Percentiles rank a stretch among this genome's conserved stretches.
Conservation (phyloP, 2,113 vertebrate genomes). For the Chlorocebus sabaeus region DNA sequence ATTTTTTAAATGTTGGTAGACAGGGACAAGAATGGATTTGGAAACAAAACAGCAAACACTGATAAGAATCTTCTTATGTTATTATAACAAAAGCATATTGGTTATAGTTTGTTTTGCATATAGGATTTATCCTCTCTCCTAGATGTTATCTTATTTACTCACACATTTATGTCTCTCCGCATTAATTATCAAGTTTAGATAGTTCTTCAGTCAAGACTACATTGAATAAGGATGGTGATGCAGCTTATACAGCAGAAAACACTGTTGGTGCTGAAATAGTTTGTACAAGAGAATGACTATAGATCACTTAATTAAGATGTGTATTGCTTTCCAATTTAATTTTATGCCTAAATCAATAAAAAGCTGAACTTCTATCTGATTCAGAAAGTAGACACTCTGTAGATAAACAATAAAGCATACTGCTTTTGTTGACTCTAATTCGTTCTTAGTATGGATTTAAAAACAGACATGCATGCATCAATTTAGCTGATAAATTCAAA, state of each 20-base stretch:
- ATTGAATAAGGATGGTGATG: conserved; percentile 56
- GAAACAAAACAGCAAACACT: conserved; percentile 59
- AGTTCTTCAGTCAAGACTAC: conserved; percentile 45
- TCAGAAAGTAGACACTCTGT: not conserved
- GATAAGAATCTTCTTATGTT: conserved; percentile 17
- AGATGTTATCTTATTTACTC: conserved; percentile 51
- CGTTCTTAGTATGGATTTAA: not conserved
- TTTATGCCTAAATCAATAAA: conserved; percentile 72
- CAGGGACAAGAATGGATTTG: conserved; percentile 71
- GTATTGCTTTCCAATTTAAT: conserved; percentile 59
- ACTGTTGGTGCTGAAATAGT: conserved; percentile 32
- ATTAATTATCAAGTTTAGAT: conserved; percentile 74
- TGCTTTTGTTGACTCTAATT: not conserved
- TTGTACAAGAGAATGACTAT: conserved; percentile 60
- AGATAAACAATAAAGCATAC: not conserved
- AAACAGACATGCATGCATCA: not conserved
- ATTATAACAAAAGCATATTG: not conserved
- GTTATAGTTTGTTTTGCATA: not conserved
- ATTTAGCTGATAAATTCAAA: conserved; percentile 10
- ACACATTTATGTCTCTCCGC: conserved; percentile 27
- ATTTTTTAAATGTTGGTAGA: conserved; percentile 71
- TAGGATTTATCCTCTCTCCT: conserved; percentile 39
- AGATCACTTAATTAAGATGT: conserved; percentile 79
- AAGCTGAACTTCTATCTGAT: conserved; percentile 55
- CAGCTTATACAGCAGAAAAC: conserved; percentile 62